These are phyloP conservation scores for Jacana jacana DNA, from an alignment of 2,113 vertebrate species.

Conservation along the genomic window DNA sequence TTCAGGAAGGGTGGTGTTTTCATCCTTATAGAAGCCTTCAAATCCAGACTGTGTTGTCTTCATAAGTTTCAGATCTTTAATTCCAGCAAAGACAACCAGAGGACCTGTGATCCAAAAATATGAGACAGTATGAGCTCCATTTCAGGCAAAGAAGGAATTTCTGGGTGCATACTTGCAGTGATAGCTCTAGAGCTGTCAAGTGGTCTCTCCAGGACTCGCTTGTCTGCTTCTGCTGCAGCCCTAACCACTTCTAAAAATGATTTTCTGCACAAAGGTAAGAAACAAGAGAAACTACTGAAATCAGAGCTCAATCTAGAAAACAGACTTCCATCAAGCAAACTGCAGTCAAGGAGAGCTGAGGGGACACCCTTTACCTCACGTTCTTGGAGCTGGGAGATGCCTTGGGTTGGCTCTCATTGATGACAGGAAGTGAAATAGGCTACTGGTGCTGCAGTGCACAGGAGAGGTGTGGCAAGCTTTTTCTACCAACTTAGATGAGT, in stretches of 20 bases:
- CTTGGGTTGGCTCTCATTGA: neutral
- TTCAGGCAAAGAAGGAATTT: neutral
- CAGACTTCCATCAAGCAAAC: neutral
- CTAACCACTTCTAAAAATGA: neutral
- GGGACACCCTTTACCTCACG: neutral
- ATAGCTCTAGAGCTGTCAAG: neutral
- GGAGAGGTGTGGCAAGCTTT: neutral
- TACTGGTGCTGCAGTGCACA: neutral
- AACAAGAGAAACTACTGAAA: neutral
- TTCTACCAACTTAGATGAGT: neutral
- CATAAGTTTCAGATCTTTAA: constrained; percentile 90
- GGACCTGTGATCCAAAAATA: constrained; percentile 68
- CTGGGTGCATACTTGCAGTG: neutral
- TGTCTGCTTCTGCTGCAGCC: neutral
- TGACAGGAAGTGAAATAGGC: neutral
- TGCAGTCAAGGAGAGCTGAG: neutral
- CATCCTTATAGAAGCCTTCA: constrained; percentile 85
- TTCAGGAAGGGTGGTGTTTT: constrained; percentile 89
- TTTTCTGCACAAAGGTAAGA: neutral
- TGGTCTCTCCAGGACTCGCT: neutral
- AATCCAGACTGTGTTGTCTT: constrained; percentile 97
- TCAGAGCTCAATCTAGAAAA: neutral
- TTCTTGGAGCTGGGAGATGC: neutral
- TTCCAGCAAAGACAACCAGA: constrained; percentile 85
- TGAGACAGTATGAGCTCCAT: neutral